Evolutionary conservation across 2,113 vertebrate genomes (phyloP).

Genomic region (Rhinoptilus africanus): DNA sequence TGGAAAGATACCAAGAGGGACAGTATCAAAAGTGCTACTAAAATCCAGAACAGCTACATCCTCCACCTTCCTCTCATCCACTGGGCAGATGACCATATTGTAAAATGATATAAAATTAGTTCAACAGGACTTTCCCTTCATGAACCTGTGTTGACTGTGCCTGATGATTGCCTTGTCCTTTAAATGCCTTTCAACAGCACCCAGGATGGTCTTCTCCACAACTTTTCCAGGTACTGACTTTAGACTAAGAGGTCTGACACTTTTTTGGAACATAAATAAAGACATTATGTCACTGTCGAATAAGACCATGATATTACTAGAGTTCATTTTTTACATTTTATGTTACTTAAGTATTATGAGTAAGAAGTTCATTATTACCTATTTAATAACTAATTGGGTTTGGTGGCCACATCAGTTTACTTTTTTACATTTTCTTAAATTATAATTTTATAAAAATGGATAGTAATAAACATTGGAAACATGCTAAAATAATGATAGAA

Average conservation of each 20-base stretch:
- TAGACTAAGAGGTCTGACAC: background rate
- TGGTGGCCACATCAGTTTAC: background rate
- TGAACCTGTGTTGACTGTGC: background rate
- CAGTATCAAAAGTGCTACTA: background rate
- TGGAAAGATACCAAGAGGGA: background rate
- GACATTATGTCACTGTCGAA: background rate
- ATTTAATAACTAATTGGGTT: slow-evolving; percentile 30
- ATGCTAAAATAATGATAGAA: background rate
- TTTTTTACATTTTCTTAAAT: background rate
- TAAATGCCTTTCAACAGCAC: background rate
- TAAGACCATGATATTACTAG: background rate
- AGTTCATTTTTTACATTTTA: background rate
- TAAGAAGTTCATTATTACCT: background rate
- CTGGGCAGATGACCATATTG: accelerated
- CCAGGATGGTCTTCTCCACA: background rate
- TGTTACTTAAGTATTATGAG: slow-evolving; percentile 16
- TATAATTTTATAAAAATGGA: background rate
- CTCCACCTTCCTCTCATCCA: background rate
- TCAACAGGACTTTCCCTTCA: background rate
- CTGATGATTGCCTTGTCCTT: background rate
- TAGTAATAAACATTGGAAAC: background rate
- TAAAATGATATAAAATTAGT: background rate
- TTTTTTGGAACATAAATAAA: background rate
- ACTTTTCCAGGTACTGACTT: background rate
- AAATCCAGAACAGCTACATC: background rate